Conservation (phyloP, 2,113 vertebrate genomes). For the Maccullochella peelii region DNA sequence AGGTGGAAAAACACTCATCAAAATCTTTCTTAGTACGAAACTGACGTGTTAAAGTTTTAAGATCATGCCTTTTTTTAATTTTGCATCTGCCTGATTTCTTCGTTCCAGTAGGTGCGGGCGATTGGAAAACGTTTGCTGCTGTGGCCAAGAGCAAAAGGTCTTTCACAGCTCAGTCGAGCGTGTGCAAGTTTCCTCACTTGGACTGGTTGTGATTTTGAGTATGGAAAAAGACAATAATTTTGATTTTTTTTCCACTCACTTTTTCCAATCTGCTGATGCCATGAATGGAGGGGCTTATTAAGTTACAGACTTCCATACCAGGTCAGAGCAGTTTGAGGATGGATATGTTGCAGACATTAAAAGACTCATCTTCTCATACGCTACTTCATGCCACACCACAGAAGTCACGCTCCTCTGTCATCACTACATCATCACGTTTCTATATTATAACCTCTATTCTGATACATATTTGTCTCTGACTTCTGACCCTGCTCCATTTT, state of each 20-base stretch:
- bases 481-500: slow-evolving; percentile 48
- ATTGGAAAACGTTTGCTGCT: slow-evolving; percentile 60
- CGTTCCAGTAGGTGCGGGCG: slow-evolving; percentile 44
- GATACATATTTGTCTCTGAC: slow-evolving; percentile 21
- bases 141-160: slow-evolving; percentile 60
- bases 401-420: slow-evolving; percentile 42
- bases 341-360: slow-evolving; percentile 49
- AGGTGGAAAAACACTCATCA: slow-evolving; percentile 56
- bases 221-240: slow-evolving; percentile 78
- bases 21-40: slow-evolving; percentile 38
- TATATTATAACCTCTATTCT: slow-evolving; percentile 19
- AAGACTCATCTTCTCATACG: slow-evolving; percentile 35
- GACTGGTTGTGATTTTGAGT: slow-evolving; percentile 64
- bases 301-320: slow-evolving; percentile 68
- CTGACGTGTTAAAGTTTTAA: slow-evolving; percentile 52
- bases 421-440: slow-evolving; percentile 25
- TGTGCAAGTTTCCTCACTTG: slow-evolving; percentile 61
- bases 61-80: slow-evolving; percentile 25
- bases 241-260: slow-evolving; percentile 68
- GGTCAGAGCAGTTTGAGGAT: slow-evolving; percentile 55
- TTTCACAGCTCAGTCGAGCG: slow-evolving; percentile 64
- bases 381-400: slow-evolving; percentile 8
- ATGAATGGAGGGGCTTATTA: slow-evolving; percentile 68
- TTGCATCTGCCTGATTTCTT: slow-evolving; percentile 14
- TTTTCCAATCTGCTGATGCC: slow-evolving; percentile 70